Conservation (phyloP, 2,113 vertebrate species). For the Eidolon helvum region DNA sequence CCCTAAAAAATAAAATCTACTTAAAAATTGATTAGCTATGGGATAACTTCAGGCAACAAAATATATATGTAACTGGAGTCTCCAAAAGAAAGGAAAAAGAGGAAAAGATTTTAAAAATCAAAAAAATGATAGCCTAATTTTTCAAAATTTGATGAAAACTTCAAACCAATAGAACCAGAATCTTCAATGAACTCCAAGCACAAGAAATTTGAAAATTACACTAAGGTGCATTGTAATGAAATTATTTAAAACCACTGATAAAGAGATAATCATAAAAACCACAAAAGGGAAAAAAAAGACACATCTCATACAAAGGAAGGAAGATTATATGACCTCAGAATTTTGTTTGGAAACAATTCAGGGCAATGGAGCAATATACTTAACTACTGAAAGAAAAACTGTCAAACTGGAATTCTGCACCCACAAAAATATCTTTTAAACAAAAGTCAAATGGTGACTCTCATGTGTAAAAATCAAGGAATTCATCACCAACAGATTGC, state of each 20-base stretch:
- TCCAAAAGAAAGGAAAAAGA: neutral
- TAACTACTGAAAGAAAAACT: neutral
- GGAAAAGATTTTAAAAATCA: neutral
- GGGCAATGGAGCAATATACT: neutral
- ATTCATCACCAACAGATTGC: neutral
- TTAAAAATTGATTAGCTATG: neutral
- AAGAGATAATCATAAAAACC: neutral
- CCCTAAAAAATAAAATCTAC: neutral
- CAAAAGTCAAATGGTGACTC: neutral
- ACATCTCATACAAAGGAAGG: neutral
- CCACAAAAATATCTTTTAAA: neutral
- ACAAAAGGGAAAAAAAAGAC: neutral
- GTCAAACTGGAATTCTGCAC: neutral
- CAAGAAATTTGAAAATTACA: neutral
- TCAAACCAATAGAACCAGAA: neutral
- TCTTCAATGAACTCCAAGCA: neutral
- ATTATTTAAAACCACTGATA: neutral
- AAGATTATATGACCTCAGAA: neutral
- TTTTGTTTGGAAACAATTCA: neutral
- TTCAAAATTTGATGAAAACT: neutral
- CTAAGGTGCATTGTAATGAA: neutral
- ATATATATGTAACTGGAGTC: neutral
- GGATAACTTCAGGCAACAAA: neutral
- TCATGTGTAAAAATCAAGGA: neutral
- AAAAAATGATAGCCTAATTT: neutral